These are phyloP conservation scores for Pomatostomus ruficeps DNA, from an alignment of 2,113 vertebrate genomes.

Conservation along the genomic window DNA sequence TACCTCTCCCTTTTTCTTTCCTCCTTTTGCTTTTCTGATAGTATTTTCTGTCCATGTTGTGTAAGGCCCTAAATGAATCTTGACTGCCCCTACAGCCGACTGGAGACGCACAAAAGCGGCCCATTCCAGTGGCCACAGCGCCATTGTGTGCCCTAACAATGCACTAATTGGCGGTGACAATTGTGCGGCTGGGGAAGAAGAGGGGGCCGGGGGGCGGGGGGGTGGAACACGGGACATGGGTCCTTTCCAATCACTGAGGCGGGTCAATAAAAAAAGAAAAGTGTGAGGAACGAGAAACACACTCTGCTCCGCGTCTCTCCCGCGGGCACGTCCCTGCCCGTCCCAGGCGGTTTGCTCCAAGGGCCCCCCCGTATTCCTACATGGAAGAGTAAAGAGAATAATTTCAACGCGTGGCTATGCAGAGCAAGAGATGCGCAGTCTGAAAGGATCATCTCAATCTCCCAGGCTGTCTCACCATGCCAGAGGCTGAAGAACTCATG, in stretches of 20 bases:
- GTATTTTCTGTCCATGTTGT: slow-evolving; percentile 87
- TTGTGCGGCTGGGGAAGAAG: slow-evolving; percentile 61
- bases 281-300: neutral
- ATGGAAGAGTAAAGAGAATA: neutral
- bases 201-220: neutral
- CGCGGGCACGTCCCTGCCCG: neutral
- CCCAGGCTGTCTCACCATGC: neutral
- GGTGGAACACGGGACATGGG: slow-evolving; percentile 59
- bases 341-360: neutral
- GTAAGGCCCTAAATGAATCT: slow-evolving; percentile 89
- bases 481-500: neutral
- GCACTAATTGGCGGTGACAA: slow-evolving; percentile 96
- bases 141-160: slow-evolving; percentile 90
- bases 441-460: neutral
- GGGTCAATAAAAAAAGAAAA: slow-evolving; percentile 60
- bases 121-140: slow-evolving; percentile 84
- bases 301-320: neutral
- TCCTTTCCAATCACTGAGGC: slow-evolving; percentile 81
- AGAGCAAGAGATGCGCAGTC: neutral
- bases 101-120: slow-evolving; percentile 90
- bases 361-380: neutral
- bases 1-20: slow-evolving; percentile 41
- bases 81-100: slow-evolving; percentile 91
- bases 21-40: slow-evolving; percentile 83
- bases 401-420: neutral